phyloP scores from a whole-genome alignment of 2,113 vertebrate species.

The Hassar affinis region DNA sequence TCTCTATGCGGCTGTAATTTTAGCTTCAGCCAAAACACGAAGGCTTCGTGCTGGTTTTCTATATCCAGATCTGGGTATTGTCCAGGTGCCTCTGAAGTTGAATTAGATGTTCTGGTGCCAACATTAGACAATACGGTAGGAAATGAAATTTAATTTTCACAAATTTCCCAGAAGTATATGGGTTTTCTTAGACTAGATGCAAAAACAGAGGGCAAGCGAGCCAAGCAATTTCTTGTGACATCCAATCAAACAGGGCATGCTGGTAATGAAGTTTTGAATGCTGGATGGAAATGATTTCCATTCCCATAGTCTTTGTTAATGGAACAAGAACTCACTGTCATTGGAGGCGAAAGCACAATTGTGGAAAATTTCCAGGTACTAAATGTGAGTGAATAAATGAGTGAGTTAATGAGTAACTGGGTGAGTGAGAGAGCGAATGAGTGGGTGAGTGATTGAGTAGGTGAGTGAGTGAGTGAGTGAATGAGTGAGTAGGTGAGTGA shows the following conservation, averaged over 20 bases:
- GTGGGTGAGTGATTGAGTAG: no score
- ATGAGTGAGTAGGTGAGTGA: no score
- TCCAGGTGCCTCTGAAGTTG: neutral
- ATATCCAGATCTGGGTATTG: neutral
- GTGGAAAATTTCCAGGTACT: no score
- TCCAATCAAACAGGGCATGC: neutral
- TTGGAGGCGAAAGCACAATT: no score
- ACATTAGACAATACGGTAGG: neutral
- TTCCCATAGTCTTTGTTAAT: neutral
- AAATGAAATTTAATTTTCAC: neutral
- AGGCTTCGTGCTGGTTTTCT: neutral
- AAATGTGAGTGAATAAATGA: no score
- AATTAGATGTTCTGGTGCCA: conserved; percentile 1
- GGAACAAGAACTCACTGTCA: neutral
- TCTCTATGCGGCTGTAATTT: conserved; percentile 23
- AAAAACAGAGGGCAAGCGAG: neutral
- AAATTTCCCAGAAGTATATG: neutral
- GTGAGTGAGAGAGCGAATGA: no score
- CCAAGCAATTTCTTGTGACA: neutral
- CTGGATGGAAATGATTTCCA: neutral
- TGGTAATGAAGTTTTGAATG: neutral
- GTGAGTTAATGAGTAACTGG: no score
- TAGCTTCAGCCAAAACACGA: neutral
- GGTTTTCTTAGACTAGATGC: neutral
- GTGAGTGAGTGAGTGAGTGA: no score